Conservation (phyloP, 2,113 vertebrate species). For the Rafetus swinhoei region DNA sequence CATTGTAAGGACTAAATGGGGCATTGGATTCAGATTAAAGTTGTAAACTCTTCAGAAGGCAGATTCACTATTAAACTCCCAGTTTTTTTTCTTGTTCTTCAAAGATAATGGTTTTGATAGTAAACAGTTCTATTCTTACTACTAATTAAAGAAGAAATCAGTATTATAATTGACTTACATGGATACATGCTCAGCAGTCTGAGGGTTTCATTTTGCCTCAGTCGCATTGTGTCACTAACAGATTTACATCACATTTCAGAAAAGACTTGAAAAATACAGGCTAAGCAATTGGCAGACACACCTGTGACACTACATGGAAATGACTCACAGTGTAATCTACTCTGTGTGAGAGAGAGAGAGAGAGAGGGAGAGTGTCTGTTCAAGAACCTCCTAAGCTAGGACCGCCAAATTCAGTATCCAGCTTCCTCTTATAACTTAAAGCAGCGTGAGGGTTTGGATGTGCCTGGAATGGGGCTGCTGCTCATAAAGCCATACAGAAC, state of each 20-base stretch:
- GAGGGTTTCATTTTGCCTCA: neutral
- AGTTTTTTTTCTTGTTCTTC: slow-evolving; percentile 50
- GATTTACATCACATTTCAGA: neutral
- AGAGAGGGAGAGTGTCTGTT: too few relatives aligned
- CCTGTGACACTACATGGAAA: neutral
- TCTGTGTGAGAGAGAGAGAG: too few relatives aligned
- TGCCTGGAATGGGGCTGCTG: too few relatives aligned
- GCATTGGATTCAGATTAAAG: slow-evolving; percentile 37
- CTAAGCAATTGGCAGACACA: neutral
- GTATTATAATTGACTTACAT: neutral
- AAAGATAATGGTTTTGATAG: slow-evolving; percentile 16
- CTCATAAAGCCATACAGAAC: too few relatives aligned
- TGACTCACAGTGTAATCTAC: neutral
- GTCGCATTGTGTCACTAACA: neutral
- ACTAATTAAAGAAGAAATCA: slow-evolving; percentile 44
- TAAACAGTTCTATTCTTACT: neutral
- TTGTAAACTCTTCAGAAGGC: slow-evolving; percentile 56
- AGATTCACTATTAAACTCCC: slow-evolving; percentile 14
- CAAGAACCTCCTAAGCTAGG: too few relatives aligned
- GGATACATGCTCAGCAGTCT: neutral
- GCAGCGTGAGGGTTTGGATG: too few relatives aligned
- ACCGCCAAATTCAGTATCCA: too few relatives aligned
- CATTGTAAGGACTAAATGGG: slow-evolving; percentile 36
- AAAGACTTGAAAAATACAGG: neutral
- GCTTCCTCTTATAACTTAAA: too few relatives aligned